Conservation (phyloP, 2,113 vertebrate species). For the Dendropsophus ebraccatus region DNA sequence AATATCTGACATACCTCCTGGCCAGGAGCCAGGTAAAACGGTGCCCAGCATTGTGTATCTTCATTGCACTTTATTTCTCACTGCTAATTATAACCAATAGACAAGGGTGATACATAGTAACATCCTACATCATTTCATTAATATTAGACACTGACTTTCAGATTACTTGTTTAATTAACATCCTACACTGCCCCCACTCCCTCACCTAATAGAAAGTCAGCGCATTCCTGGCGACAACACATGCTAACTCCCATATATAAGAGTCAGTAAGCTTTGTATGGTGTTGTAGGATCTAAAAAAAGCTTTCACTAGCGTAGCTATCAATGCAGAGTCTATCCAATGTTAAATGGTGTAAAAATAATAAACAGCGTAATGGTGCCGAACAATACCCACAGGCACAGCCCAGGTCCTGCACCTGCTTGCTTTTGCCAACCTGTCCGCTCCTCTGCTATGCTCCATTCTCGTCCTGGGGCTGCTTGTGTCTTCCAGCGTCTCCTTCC, state of each 20-base stretch:
- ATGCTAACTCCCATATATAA: conserved; percentile 80
- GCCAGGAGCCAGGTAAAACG: conserved; percentile 68
- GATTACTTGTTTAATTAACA: conserved; percentile 67
- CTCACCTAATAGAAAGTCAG: conserved; percentile 73
- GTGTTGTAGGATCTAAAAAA: conserved; percentile 63
- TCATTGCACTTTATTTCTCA: conserved; percentile 64
- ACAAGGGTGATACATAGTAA: conserved; percentile 64
- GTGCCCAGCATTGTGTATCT: conserved; percentile 67
- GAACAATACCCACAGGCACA: too few relatives aligned
- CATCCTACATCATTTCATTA: conserved; percentile 75
- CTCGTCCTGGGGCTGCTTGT: too few relatives aligned
- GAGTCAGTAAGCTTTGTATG: conserved; percentile 68
- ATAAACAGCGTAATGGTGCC: too few relatives aligned
- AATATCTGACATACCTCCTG: conserved; percentile 79
- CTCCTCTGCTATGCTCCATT: too few relatives aligned
- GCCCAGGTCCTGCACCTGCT: too few relatives aligned
- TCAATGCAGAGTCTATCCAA: neutral
- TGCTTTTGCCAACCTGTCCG: too few relatives aligned
- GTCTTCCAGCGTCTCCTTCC: too few relatives aligned
- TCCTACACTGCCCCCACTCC: conserved; percentile 74
- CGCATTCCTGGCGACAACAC: conserved; percentile 83
- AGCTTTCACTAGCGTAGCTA: conserved; percentile 60
- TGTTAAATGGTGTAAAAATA: too few relatives aligned
- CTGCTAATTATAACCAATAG: conserved; percentile 68
- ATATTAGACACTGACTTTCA: conserved; percentile 68